Base-by-base conservation (phyloP, 2,797 vertebrate genomes). In the Rallus crepitans region DNA sequence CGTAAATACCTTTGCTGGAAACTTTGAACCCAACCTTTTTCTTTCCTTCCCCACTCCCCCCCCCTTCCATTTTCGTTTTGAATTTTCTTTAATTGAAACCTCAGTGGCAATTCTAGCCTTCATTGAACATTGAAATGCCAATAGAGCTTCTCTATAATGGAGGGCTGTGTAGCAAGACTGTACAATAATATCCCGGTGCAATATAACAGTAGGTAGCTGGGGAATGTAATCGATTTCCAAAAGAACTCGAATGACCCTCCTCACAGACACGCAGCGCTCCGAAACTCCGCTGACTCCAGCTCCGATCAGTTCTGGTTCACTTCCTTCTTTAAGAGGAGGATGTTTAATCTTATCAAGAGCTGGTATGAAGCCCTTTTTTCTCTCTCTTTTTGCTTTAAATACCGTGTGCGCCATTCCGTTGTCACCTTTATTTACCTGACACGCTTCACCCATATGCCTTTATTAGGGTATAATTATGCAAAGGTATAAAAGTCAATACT, bases 191-290 rank as follows among this genome's bases (percentile, higher is more conserved):
- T 94, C 93, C 91, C 87, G 79, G 90, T 94, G 93, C 93, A 95
- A 94, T 96, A 85, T 88, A 95, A 94, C 96, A 97, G 94, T 93
- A 90, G 95, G 94, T 82, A 93, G 91, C 96, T 92, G 96, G 89
- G 90, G 86, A 96, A 93, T 95, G 95, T 94, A 97, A 95, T 97
- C 85, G 81, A 96, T 97, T 97, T 97, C 90, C 94, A 95, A 83
- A 95, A 94, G 94, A 92, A 95, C 87, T 86, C 81, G 73, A 95
- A 93, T 94, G 93, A 93, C 96, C 88, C 94, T 87, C 71, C 83
- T 93, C 4, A 17, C 77, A 93, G 93, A 61, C 86, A 59, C 8
- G 45, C 87, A 93, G 86, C 1, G 24, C 89, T 84, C 78, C 40
- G 4, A 93, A 96, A 90, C 91, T 95, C 73, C 2, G 2, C 88